Base-by-base conservation (phyloP, 2,113 vertebrate genomes). In the Hystrix brachyura region DNA sequence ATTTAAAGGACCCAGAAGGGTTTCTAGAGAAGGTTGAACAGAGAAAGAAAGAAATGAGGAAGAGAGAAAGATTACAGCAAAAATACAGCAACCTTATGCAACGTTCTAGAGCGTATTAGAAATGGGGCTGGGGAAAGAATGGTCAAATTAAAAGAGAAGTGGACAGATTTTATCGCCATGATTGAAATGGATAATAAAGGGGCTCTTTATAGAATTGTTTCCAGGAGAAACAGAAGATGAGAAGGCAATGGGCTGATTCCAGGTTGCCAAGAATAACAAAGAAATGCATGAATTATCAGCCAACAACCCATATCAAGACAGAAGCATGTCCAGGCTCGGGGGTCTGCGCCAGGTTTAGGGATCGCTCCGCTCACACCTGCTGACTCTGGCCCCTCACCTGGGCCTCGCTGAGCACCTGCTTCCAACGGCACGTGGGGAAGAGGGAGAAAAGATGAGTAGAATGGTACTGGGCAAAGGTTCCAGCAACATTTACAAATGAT, bases 191-290 rank as follows among this genome's bases (percentile, higher is more conserved):
- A 51, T 67, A 55, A 86, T 72, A 85, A 87, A 93, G 48, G 67
- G 46, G 38, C 72, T 62, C 62, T 96, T 93, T 82, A 14, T 83
- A 60, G 90, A 97, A 92, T 15, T 79, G 71, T 53, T 96, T 91
- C 74, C 67, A 89, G 55, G 55, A 72, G 55, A 90, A 95, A 67
- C 53, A 96, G 9, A 90, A 62, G 79, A 94, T 71, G 80, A 93
- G 90, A 94, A 87, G 51, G 27, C 76, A 60, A 74, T 76, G 9
- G 14, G 10, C 29, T 94, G 38, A n/a, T 74, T 94, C 69, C 83
- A 87, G 46, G 9, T n/a, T 43, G 80, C 76, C 87, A 94, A 87
- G 87, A 80, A 91, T 53, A 94, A 84, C 80, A 84, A 72, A 93
- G 94, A 85, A 79, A 94, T 46, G 90, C 83, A 46, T 76, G 92